Evolutionary conservation across 1,140 invertebrate genomes (phyloP).

Genomic region (Rhizoglyphus robini): DNA sequence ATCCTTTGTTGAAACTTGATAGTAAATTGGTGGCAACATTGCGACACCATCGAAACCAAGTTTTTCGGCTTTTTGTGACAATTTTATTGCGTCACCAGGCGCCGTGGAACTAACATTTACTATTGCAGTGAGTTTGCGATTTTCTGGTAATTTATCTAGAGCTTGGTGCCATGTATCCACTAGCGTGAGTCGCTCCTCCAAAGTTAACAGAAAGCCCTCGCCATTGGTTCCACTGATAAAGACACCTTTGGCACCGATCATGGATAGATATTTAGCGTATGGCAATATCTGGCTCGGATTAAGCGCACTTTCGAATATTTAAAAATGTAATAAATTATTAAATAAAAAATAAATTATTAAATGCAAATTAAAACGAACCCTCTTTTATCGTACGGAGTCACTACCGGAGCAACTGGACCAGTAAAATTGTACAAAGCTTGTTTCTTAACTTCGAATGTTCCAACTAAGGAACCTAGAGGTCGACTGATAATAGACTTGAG

Average conservation of each 20-base stretch:
- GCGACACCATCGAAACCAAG: slow-evolving; percentile 54
- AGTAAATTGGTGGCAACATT: slow-evolving; percentile 60
- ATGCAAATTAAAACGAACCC: too few species aligned
- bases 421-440: not conserved
- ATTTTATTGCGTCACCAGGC: not conserved
- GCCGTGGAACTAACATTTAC: slow-evolving; percentile 12
- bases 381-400: not conserved
- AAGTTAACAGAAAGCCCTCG: slow-evolving; percentile 54
- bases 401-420: not conserved
- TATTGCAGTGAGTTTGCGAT: not conserved
- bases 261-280: not conserved
- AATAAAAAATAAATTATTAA: not conserved
- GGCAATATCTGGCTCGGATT: not conserved
- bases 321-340: not conserved
- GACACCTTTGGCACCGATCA: slow-evolving; percentile 16
- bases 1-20: slow-evolving; percentile 45
- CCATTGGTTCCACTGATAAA: slow-evolving; percentile 48
- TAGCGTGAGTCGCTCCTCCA: slow-evolving; percentile 51
- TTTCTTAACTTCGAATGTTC: too few species aligned
- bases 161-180: slow-evolving; percentile 51
- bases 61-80: slow-evolving; percentile 54
- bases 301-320: not conserved
- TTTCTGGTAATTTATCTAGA: slow-evolving; percentile 26
- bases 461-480: too few species aligned
- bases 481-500: too few species aligned